A percentile compares a stretch with the other conserved stretches of the same genome.
Evolutionary conservation across 30 jellyfish, hydroid and myxozoan genomes (phyloP).

Genomic region (Nemopilema nomurai): DNA sequence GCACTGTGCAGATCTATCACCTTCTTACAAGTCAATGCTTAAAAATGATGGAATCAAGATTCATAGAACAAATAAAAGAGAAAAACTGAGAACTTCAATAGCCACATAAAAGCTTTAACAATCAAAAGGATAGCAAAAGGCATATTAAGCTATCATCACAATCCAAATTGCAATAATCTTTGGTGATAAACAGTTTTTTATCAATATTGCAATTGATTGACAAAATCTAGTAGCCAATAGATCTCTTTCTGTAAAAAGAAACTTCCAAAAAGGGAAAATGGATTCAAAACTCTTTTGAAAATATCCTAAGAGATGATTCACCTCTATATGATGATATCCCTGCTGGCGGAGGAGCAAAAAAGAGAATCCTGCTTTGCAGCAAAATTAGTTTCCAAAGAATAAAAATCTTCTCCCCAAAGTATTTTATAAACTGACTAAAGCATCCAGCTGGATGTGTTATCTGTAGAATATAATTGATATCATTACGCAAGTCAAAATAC

Average conservation of each 20-base stretch:
- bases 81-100: no score
- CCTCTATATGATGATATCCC: constrained; percentile 97
- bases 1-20: no score
- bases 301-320: no score
- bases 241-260: neutral
- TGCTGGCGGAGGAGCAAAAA: constrained; percentile 98
- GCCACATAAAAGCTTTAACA: no score
- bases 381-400: constrained; percentile 89
- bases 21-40: neutral
- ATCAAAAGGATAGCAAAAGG: neutral
- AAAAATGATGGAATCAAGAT: neutral
- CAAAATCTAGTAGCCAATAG: no score
- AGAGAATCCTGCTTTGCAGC: constrained; percentile 84
- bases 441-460: constrained; percentile 99
- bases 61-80: neutral
- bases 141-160: neutral
- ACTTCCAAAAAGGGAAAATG: neutral
- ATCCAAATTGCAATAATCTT: no score
- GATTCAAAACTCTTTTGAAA: neutral
- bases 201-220: no score
- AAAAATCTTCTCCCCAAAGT: constrained; percentile 86
- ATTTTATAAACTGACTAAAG: constrained; percentile 81
- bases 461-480: constrained; percentile 33
- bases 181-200: no score
- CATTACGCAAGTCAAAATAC: neutral